Evolutionary conservation across 2,797 vertebrate species (phyloP), one percentile per base, ranked within the genome.

Genomic region (Poecilia picta): DNA sequence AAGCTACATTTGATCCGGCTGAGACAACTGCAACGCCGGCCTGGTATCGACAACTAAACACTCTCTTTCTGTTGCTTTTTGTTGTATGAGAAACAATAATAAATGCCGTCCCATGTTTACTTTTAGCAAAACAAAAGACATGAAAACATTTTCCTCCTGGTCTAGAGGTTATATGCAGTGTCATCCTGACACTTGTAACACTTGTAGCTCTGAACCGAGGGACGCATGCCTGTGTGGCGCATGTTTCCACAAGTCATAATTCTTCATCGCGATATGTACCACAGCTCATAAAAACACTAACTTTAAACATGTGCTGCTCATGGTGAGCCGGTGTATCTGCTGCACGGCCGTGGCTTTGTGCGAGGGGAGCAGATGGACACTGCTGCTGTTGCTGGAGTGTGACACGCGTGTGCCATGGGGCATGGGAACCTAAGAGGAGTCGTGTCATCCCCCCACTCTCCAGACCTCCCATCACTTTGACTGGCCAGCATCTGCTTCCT

Each of bases 401-500:
- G 94, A 95, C 94, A 93, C 76, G 86, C 93, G 92, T 64, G 79
- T 93, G 92, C 91, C 93, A 91, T 59, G 66, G 93, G 94, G 89
- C 95, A 94, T 95, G 95, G 92, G 95, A 96, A 96, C 93, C 89
- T 49, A 75, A 92, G 87, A 89, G 73, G 86, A 94, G 86, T 89
- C 89, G 84, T 80, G 73, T 86, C 89, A 79, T 41, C 74, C 83
- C 49, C 59, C 64, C 7, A n/a, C 28, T 6, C 46, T 1, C 62
- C 41, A 12, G 70, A 81, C 86, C 92, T 85, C 85, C 89, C 87
- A 84, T 91, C 55, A 75, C 57, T 70, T 74, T 74, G 84, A 93
- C 84, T 88, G 89, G 85, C 75, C 87, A 1, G 89, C 94, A 95
- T 94, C 94, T 95, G 94, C 88, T 87, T 89, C 85, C 16, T 83